Evolutionary conservation across 2,113 vertebrate genomes (phyloP).

Genomic region (Vicugna pacos): DNA sequence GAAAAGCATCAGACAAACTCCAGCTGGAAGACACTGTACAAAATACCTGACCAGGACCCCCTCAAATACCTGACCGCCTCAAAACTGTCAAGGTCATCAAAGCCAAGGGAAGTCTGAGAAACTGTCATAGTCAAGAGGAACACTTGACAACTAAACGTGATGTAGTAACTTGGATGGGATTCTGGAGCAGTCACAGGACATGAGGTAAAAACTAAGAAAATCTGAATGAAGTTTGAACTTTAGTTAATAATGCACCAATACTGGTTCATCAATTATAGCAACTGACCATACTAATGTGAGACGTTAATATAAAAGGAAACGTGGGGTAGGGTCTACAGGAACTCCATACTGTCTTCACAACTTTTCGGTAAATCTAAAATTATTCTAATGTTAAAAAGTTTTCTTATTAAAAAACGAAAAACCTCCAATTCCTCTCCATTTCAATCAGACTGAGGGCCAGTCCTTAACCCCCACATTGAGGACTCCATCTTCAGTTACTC

Average conservation of each 20-base stretch:
- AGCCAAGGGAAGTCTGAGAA: background rate
- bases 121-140: background rate
- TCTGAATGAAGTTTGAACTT: background rate
- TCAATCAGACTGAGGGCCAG: background rate
- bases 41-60: background rate
- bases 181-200: slow-evolving; percentile 35
- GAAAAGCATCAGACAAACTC: slow-evolving; percentile 1
- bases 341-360: background rate
- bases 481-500: background rate
- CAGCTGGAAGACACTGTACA: background rate
- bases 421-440: background rate
- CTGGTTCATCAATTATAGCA: background rate
- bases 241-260: background rate
- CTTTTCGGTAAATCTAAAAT: background rate
- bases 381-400: slow-evolving; percentile 1
- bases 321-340: background rate
- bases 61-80: background rate
- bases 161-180: background rate
- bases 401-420: background rate
- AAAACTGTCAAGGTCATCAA: background rate
- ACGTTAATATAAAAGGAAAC: background rate
- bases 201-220: background rate
- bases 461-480: background rate
- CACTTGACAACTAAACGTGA: background rate
- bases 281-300: background rate